These are phyloP conservation scores for Neocrepidodera transversa DNA, from an alignment of 2,888 invertebrate species.

Conservation along the genomic window DNA sequence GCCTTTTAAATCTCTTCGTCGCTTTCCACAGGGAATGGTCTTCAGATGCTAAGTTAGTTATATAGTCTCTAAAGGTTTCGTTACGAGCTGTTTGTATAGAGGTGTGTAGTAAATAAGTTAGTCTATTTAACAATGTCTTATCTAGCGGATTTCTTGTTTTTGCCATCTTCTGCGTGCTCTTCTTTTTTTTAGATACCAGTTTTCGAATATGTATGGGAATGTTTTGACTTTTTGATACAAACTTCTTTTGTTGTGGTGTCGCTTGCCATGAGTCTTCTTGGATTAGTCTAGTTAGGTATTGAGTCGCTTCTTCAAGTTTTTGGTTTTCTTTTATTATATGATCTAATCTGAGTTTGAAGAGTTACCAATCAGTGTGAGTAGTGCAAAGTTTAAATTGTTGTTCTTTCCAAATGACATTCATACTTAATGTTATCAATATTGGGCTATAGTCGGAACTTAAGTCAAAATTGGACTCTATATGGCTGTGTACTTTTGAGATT, in stretches of 20 bases:
- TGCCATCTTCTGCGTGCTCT: background rate
- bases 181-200: background rate
- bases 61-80: background rate
- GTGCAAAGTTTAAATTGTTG: background rate
- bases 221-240: background rate
- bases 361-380: constrained; percentile 1
- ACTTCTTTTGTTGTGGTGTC: background rate
- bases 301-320: background rate
- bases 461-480: background rate
- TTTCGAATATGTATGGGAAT: background rate
- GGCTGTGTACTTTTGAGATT: background rate
- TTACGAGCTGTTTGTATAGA: constrained; percentile 1
- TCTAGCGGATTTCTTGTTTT: background rate
- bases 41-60: background rate
- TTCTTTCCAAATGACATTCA: background rate
- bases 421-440: constrained; percentile 6
- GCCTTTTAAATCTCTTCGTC: constrained; percentile 20
- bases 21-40: constrained; percentile 19
- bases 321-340: background rate
- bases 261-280: background rate
- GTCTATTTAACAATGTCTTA: constrained; percentile 9
- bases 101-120: constrained; percentile 1
- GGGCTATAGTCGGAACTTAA: background rate
- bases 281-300: background rate
- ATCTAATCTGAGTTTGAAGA: constrained; percentile 6